Conservation (phyloP, 2,888 invertebrate species). For the Eupithecia exiguata region DNA sequence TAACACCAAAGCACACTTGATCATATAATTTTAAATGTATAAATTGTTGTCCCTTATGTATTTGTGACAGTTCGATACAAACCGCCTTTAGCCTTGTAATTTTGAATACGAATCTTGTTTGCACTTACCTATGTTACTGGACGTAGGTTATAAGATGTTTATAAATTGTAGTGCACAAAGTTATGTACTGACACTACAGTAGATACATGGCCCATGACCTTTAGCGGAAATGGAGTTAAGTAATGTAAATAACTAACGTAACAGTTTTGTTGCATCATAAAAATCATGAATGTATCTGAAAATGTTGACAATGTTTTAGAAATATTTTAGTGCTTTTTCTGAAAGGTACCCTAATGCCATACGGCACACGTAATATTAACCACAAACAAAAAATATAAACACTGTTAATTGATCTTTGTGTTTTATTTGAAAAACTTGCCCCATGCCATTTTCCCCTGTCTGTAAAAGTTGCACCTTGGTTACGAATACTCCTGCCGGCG, state of each 20-base stretch:
- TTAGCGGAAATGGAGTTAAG: conserved; percentile 34
- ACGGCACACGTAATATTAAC: conserved; percentile 80
- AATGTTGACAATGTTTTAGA: conserved; percentile 76
- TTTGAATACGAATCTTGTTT: conserved; percentile 42
- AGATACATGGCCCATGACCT: conserved; percentile 31
- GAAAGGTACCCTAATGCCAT: conserved; percentile 77
- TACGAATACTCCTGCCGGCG: too few relatives aligned
- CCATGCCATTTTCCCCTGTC: too few relatives aligned
- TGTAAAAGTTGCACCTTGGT: too few relatives aligned
- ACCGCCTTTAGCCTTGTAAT: conserved; percentile 53
- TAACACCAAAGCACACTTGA: conserved; percentile 42
- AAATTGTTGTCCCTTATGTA: conserved; percentile 28
- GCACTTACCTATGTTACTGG: conserved; percentile 60
- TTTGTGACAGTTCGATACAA: conserved; percentile 53
- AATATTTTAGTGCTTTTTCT: conserved; percentile 75
- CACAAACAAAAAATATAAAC: conserved; percentile 81
- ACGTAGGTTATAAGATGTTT: conserved; percentile 54
- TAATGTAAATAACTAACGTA: conserved; percentile 56
- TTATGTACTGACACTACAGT: conserved; percentile 42
- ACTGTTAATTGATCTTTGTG: conserved; percentile 75
- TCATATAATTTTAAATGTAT: conserved; percentile 24
- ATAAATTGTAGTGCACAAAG: conserved; percentile 76
- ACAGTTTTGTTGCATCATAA: conserved; percentile 68
- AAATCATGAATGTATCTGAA: conserved; percentile 63
- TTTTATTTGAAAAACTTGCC: conserved; percentile 53